phyloP scores from a whole-genome alignment of 2,113 vertebrate genomes.

The Hemicordylus capensis region DNA sequence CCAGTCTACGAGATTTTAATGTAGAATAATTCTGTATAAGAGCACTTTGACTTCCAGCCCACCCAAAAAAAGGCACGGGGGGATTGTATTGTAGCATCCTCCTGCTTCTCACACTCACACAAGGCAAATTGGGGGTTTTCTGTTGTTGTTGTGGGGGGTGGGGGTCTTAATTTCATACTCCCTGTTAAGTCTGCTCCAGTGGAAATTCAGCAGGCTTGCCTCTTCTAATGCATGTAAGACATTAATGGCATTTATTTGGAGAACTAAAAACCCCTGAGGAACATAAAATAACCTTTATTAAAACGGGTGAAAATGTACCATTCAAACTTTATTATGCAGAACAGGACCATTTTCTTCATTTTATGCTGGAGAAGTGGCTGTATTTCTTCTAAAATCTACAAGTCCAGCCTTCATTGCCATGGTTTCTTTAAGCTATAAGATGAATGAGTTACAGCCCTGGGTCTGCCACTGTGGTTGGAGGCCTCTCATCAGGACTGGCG shows the following conservation, averaged over 20 bases:
- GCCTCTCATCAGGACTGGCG: too few species aligned
- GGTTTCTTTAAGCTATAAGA: too few species aligned
- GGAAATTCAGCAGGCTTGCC: not conserved
- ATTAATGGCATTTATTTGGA: not conserved
- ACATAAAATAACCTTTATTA: not conserved
- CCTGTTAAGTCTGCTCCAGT: not conserved
- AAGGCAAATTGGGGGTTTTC: too few species aligned
- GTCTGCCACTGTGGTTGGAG: too few species aligned
- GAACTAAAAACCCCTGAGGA: accelerated
- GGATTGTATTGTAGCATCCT: too few species aligned
- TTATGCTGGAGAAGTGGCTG: not conserved
- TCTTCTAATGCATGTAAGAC: not conserved
- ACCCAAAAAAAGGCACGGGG: not conserved
- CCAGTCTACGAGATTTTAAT: not conserved
- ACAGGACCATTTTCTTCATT: accelerated
- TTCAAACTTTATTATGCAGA: not conserved
- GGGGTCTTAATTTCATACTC: not conserved
- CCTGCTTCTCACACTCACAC: too few species aligned
- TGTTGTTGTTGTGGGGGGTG: too few species aligned
- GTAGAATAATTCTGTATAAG: not conserved
- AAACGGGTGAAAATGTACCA: accelerated
- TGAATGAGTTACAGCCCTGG: too few species aligned
- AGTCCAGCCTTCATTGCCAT: not conserved
- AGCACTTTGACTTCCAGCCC: too few species aligned
- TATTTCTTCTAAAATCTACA: not conserved